Evolutionary conservation across 2,888 invertebrate genomes (phyloP).

Genomic region (Neoascia interrupta): DNA sequence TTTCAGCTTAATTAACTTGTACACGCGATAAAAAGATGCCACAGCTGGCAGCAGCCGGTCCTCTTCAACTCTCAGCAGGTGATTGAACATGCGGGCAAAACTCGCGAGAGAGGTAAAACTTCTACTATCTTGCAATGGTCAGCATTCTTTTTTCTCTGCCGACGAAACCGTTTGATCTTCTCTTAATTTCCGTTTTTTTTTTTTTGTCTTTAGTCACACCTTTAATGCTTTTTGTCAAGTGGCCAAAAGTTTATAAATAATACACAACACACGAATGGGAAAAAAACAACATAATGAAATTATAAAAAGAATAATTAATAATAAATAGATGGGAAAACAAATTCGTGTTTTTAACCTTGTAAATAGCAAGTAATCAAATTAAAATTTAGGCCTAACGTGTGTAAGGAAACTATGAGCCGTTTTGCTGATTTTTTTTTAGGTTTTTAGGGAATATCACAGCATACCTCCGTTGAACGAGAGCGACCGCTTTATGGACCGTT

Average conservation of each 20-base stretch:
- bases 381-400: too few species aligned
- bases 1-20: constrained; percentile 17
- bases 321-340: constrained; percentile 18
- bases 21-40: not conserved
- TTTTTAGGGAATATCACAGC: not conserved
- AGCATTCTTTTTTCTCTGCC: constrained; percentile 1
- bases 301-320: constrained; percentile 22
- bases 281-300: not conserved
- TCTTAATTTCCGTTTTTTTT: not conserved
- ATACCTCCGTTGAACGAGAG: constrained; percentile 62
- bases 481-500: constrained; percentile 59
- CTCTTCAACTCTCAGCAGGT: constrained; percentile 19
- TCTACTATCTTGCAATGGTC: constrained; percentile 9
- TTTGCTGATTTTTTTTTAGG: too few species aligned
- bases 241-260: constrained; percentile 62
- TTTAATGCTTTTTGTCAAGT: constrained; percentile 49
- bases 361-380: too few species aligned
- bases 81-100: constrained; percentile 46
- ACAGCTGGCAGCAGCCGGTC: constrained; percentile 3
- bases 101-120: constrained; percentile 1
- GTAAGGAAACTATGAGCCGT: too few species aligned
- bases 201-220: not conserved
- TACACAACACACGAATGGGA: not conserved
- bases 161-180: not conserved
- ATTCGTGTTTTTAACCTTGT: too few species aligned